These are phyloP conservation scores for Oxyruncus cristatus DNA, from an alignment of 2,113 vertebrate species.

Conservation along the genomic window DNA sequence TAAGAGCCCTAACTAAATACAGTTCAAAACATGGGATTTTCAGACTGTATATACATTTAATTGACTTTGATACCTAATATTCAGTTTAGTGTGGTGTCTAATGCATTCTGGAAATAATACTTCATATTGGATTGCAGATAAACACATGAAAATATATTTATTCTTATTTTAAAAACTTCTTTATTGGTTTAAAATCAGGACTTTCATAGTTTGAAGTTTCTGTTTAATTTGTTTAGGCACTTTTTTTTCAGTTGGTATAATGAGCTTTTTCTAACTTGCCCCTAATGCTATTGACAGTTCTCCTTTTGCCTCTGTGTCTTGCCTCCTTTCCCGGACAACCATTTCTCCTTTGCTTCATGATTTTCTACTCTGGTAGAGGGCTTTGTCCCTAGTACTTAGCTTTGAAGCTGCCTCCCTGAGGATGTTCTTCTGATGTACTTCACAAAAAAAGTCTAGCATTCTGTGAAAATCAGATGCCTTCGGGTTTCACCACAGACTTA, in stretches of 20 bases:
- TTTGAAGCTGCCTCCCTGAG: neutral
- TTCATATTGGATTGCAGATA: neutral
- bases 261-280: neutral
- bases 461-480: neutral
- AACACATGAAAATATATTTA: neutral
- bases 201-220: neutral
- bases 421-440: neutral
- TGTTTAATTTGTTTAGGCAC: neutral
- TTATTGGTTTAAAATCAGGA: neutral
- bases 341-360: neutral
- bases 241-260: neutral
- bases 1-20: neutral
- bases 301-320: neutral
- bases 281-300: neutral
- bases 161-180: neutral
- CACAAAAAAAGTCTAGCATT: neutral
- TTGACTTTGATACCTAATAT: neutral
- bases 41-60: neutral
- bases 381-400: neutral
- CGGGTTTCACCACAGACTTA: neutral
- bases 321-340: neutral
- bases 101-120: neutral
- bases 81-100: neutral
- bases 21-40: neutral
- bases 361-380: neutral